Evolutionary conservation across 35 echinoderm and acorn worm species (phyloP).

Genomic region (Acanthaster planci): DNA sequence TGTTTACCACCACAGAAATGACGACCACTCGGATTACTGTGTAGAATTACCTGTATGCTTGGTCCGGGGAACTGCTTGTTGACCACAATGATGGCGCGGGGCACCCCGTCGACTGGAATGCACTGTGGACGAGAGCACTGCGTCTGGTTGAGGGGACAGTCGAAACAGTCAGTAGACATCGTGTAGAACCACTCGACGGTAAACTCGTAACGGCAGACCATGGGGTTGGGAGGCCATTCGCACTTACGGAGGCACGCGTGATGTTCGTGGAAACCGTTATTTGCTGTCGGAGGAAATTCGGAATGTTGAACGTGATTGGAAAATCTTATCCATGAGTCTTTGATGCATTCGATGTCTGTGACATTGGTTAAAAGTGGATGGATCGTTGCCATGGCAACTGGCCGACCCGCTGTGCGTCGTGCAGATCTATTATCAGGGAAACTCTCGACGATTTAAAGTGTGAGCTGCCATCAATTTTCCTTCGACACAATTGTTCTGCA

Average conservation of each 20-base stretch:
- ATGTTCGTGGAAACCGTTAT: neutral
- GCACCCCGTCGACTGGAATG: conserved; percentile 71
- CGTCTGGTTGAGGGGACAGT: conserved; percentile 61
- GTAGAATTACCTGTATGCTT: conserved; percentile 50
- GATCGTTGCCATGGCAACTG: no score
- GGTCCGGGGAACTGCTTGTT: conserved; percentile 74
- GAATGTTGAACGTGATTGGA: no score
- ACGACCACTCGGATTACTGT: neutral
- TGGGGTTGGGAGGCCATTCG: conserved; percentile 49
- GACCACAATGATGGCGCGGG: conserved; percentile 48
- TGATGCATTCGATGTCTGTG: no score
- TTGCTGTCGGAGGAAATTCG: no score
- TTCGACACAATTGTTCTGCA: no score
- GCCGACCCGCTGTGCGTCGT: no score
- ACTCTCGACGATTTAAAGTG: no score
- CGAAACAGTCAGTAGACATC: conserved; percentile 82
- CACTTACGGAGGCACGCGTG: conserved; percentile 63
- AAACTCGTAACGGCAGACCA: conserved; percentile 63
- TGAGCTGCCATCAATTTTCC: no score
- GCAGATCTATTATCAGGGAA: no score
- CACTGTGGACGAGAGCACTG: conserved; percentile 67
- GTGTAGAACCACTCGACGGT: conserved; percentile 72
- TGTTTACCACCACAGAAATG: no score
- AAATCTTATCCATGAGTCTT: no score
- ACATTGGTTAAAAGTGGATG: no score